Evolutionary conservation across 2,888 invertebrate genomes (phyloP), one percentile per base, ranked within the genome.

Genomic region (Tenthredo distinguenda): DNA sequence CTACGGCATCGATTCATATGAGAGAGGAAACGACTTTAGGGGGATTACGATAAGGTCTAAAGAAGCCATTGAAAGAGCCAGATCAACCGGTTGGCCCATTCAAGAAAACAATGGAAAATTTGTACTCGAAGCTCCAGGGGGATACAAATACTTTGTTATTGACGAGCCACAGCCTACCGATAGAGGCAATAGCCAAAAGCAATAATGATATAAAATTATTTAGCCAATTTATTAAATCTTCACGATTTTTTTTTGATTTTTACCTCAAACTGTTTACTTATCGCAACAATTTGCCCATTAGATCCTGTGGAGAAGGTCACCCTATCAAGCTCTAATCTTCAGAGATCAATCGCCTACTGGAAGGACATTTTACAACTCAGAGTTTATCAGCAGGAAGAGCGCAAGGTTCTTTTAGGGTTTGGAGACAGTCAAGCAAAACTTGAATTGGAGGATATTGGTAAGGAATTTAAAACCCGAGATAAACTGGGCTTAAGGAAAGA

Each of bases 1-100:
- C 93, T 99, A 99, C 93, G 98, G 98, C 34, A 96, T 99, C 34
- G 96, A 96, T 87, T 94, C 95, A 81, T 99, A 99, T 92, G 96
- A 97, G 89, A 94, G 95, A 89, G 99, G 99, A 77, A 99, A 99
- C 94, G 99, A 99, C 94, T 99, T 98, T 92, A 94, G 96, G 79
- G 98, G 98, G 0, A 95, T 99, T 18, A 97, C 97, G 0, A 96
- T 99, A 31, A 95, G 96, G 91, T 98, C 98, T 0, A 96, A 95
- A 85, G 96, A 97, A 92, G 95, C 96, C 18, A 93, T 98, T 43
- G 95, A 96, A 87, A 95, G 97, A 89, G 98, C 98, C 0, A 95
- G 95, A 76, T 91, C 94, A 1, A 94, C 95, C 79, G 95, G 96
- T 84, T 98, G 98, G 96, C 97, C 98, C 0, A 92, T 97, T 0